A percentile compares a stretch with the other conserved stretches of the same genome.
Conservation (phyloP, 2,888 invertebrate species). For the Acleris literana region DNA sequence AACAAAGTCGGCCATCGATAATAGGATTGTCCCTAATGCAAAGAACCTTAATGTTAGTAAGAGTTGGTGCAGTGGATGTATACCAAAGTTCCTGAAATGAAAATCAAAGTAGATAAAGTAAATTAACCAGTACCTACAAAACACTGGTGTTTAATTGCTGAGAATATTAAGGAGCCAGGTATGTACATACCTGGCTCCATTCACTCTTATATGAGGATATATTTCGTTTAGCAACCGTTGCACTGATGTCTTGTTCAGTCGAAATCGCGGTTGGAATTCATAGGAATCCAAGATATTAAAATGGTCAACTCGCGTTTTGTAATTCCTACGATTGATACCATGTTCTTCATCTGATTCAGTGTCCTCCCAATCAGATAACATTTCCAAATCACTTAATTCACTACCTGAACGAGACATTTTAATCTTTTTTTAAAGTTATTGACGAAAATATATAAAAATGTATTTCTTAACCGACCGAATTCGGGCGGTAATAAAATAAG, state of each 20-base stretch:
- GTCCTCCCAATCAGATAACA: constrained; percentile 14
- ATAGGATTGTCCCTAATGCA: constrained; percentile 44
- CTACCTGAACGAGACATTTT: constrained; percentile 14
- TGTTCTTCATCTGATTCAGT: constrained; percentile 24
- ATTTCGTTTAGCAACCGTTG: constrained; percentile 18
- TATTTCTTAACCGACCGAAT: too few relatives aligned
- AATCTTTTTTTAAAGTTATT: not conserved
- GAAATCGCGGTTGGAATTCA: constrained; percentile 20
- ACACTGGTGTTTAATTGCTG: too few relatives aligned
- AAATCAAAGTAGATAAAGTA: too few relatives aligned
- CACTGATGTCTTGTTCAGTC: constrained; percentile 21
- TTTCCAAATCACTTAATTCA: constrained; percentile 17
- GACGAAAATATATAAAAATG: not conserved
- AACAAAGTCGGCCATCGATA: constrained; percentile 44
- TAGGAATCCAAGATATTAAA: constrained; percentile 11
- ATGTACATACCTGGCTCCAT: constrained; percentile 17
- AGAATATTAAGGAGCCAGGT: too few relatives aligned
- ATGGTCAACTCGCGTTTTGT: constrained; percentile 23
- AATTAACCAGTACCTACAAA: too few relatives aligned
- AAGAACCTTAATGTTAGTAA: constrained; percentile 44
- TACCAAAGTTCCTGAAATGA: constrained; percentile 41
- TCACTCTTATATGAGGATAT: constrained; percentile 23
- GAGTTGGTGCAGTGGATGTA: constrained; percentile 43
- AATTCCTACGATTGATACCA: constrained; percentile 8
- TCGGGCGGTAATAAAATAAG: too few relatives aligned